A percentile compares a stretch with the other conserved stretches of the same genome.
Evolutionary conservation across 2,888 invertebrate species (phyloP).

Genomic region (Myathropa florea): DNA sequence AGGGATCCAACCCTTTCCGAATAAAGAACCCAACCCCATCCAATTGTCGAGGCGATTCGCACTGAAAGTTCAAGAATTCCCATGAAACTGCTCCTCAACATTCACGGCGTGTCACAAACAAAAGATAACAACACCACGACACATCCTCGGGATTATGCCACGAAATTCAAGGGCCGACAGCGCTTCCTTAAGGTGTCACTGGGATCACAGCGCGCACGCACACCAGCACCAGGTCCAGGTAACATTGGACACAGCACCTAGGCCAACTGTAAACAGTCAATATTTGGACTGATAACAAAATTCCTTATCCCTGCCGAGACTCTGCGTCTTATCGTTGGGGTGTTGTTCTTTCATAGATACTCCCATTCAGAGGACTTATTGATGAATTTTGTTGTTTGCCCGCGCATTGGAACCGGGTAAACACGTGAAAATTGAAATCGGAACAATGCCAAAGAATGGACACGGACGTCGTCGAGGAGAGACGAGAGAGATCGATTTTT

Average conservation of each 20-base stretch:
- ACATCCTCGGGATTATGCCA: slow-evolving; percentile 20
- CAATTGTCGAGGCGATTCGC: neutral
- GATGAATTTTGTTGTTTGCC: slow-evolving; percentile 50
- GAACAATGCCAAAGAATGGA: slow-evolving; percentile 5
- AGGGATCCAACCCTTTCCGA: neutral
- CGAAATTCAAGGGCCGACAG: slow-evolving; percentile 30
- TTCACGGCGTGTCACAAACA: neutral
- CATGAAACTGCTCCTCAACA: neutral
- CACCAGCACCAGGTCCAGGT: slow-evolving; percentile 38
- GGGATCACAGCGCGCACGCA: neutral
- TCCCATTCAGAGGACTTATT: slow-evolving; percentile 63
- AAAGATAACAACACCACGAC: slow-evolving; percentile 13
- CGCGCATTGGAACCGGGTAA: neutral
- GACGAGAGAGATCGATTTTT: neutral
- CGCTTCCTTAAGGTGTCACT: slow-evolving; percentile 9
- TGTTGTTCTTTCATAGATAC: slow-evolving; percentile 35
- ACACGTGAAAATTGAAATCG: slow-evolving; percentile 34
- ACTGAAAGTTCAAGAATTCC: neutral
- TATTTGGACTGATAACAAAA: slow-evolving; percentile 46
- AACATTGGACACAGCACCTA: slow-evolving; percentile 17
- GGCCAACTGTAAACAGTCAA: slow-evolving; percentile 57
- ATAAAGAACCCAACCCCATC: neutral
- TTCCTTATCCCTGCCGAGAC: neutral
- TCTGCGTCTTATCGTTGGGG: neutral
- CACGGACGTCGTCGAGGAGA: no score